phyloP scores from a whole-genome alignment of 1,140 invertebrate species.

The Drosophila guanche region DNA sequence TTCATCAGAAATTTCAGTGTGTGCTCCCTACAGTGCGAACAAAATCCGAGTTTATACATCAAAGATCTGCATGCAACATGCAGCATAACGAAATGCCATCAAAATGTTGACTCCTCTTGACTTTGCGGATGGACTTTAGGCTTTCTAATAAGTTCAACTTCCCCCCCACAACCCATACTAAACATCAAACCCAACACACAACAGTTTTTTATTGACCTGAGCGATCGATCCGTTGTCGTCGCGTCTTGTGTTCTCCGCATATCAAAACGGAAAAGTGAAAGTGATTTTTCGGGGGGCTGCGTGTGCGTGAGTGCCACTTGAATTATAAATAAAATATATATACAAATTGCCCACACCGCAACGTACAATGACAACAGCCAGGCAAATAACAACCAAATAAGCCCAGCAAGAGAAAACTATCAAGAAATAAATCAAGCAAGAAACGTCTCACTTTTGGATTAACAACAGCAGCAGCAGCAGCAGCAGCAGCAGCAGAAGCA shows the following conservation, averaged over 20 bases:
- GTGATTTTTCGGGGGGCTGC: constrained; percentile 50
- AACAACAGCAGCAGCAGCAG: constrained; percentile 6
- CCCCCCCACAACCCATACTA: constrained; percentile 1
- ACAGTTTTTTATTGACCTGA: constrained; percentile 30
- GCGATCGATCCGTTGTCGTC: too few species aligned
- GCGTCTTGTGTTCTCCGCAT: constrained; percentile 68
- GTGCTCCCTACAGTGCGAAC: too few species aligned
- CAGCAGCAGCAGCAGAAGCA: background rate
- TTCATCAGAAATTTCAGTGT: background rate
- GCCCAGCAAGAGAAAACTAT: constrained; percentile 59
- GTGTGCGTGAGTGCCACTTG: constrained; percentile 73
- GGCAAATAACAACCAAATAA: constrained; percentile 48
- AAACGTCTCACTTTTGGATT: constrained; percentile 56
- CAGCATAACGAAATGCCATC: constrained; percentile 15
- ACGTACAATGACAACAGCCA: constrained; percentile 64
- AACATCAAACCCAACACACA: constrained; percentile 8
- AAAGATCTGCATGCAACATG: too few species aligned
- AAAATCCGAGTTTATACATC: too few species aligned
- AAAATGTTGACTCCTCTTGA: constrained; percentile 68
- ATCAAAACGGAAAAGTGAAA: constrained; percentile 76
- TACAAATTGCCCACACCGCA: constrained; percentile 6
- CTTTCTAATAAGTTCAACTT: constrained; percentile 2
- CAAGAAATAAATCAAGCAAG: constrained; percentile 15
- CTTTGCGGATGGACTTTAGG: constrained; percentile 52
- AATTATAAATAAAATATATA: constrained; percentile 56